Percentiles rank a stretch among this genome's conserved stretches.
Conservation (phyloP, 2,113 vertebrate species). For the zebrafish (Danio rerio) region DNA sequence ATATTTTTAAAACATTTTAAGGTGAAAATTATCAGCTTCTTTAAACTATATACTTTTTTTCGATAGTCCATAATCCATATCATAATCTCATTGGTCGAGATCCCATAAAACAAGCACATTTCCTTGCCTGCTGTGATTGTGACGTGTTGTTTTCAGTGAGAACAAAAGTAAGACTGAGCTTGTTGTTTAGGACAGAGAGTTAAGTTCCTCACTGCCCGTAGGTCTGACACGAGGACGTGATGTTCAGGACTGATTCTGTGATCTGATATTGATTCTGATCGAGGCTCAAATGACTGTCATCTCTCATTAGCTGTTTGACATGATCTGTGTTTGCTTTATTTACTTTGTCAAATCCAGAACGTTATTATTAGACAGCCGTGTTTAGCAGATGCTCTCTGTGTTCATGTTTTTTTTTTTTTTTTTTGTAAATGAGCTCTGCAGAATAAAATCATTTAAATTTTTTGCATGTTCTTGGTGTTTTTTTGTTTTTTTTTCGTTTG, state of each 20-base stretch:
- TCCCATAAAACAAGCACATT: background rate
- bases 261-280: no score
- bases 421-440: background rate
- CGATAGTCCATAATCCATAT: background rate
- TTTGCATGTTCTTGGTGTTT: no score
- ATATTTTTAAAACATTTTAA: no score
- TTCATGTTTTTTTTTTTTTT: background rate
- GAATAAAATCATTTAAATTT: no score
- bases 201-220: background rate
- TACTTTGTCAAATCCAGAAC: background rate
- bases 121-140: background rate
- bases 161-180: background rate
- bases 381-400: background rate
- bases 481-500: no score
- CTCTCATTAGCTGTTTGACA: conserved; percentile 15
- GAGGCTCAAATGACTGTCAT: conserved; percentile 18
- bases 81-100: background rate
- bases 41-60: no score
- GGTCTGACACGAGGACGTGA: background rate
- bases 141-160: background rate
- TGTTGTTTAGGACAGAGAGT: background rate
- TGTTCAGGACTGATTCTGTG: background rate
- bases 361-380: background rate
- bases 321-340: conserved; percentile 19
- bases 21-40: no score